phyloP scores from a whole-genome alignment of 2,797 vertebrate species.

The Argentina silus region DNA sequence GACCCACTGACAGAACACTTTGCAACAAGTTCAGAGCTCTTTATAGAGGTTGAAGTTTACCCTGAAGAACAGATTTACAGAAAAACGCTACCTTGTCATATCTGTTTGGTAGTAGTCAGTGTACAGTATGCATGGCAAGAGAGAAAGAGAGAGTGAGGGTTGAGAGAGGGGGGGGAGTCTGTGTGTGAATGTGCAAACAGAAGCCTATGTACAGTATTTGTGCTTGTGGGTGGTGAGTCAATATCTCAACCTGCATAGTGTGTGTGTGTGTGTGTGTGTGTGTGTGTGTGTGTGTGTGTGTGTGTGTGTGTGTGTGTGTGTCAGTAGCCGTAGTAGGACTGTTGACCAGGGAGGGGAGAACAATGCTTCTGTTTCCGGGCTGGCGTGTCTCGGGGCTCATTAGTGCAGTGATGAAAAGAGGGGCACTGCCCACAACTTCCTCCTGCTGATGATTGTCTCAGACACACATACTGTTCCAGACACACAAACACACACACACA shows the following conservation, averaged over 20 bases:
- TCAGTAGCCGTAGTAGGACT: constrained; percentile 54
- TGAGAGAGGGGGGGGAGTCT: background rate
- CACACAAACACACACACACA: background rate
- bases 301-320: constrained; percentile 45
- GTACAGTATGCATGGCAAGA: constrained; percentile 8
- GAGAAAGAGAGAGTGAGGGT: background rate
- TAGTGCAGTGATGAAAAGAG: constrained; percentile 75
- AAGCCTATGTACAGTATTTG: background rate
- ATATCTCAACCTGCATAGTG: background rate
- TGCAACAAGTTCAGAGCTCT: constrained; percentile 46
- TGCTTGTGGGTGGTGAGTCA: background rate
- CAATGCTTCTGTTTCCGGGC: constrained; percentile 75
- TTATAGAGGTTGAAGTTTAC: constrained; percentile 39
- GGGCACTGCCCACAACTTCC: constrained; percentile 74
- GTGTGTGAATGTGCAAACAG: background rate
- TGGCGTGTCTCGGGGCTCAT: constrained; percentile 73
- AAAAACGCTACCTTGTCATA: constrained; percentile 20
- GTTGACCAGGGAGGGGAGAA: constrained; percentile 58
- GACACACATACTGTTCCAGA: constrained; percentile 12
- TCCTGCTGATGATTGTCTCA: constrained; percentile 51
- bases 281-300: constrained; percentile 2
- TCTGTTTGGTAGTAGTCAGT: constrained; percentile 6
- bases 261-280: constrained; percentile 30
- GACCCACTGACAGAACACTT: constrained; percentile 37
- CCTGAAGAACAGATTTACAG: constrained; percentile 26